Evolutionary conservation across 2,888 invertebrate genomes (phyloP), one percentile per base, ranked within the genome.

Genomic region (Pandemis heparana): DNA sequence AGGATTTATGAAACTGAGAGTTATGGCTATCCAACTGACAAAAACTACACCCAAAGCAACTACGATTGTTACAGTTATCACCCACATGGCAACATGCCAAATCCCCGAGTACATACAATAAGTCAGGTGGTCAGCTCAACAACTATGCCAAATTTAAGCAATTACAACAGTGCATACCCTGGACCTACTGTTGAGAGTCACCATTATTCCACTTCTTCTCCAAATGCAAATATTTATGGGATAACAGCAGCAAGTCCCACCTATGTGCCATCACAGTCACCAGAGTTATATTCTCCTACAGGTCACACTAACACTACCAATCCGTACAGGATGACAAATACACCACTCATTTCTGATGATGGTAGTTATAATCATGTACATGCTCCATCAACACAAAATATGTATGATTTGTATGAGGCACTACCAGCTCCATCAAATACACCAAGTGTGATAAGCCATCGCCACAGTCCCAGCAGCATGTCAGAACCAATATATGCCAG

Each of bases 271-370:
- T 86, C 93, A 72, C 93, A 92, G 79, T 94, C 94, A 63, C 94
- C 94, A 61, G 94, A 94, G 76, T 78, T 94, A 69, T 94, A 94
- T 80, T 94, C 94, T 62, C 94, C 94, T 53, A 94, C 92, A 63
- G 94, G 94, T 39, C 94, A 94, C 77, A 94, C 94, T n/a, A 92
- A 92, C 78, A 88, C 89, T 39, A 94, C 94, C 64, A 94, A 94
- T 80, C 94, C 94, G 48, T 94, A 94, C 78, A 88, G 94, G 39
- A 94, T 94, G 94, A 94, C 94, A 51, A 92, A 92, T 72, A 94
- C 93, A 23, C 94, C 94, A 39, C 85, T 94, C 16, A 89, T 94
- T 79, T 94, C 93, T 64, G 94, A 94, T 80, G 94, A 94, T 80
- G 94, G 94, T 51, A 94, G 93, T 76, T 94, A 92, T 79, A 90